Evolutionary conservation across 2,888 invertebrate species (phyloP), one percentile per base, ranked within the genome.

Genomic region (Anthophora plumipes): DNA sequence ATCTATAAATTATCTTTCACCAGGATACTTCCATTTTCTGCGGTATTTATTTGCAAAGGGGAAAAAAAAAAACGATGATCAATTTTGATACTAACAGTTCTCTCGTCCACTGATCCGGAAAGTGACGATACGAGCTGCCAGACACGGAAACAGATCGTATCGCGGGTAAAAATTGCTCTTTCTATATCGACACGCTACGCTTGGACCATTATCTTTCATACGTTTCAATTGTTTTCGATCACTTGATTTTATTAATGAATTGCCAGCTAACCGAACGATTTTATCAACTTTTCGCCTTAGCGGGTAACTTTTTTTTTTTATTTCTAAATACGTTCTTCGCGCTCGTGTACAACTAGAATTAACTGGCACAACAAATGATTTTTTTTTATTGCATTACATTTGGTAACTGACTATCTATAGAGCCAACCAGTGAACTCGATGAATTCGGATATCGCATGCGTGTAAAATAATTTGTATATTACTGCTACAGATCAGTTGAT

Each of bases 61-160:
- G n/a, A n/a, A n/a, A n/a, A n/a, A n/a, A 79, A 73, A 67, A 79
- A 82, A 66, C 55, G 74, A 63, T 57, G 74, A 68, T 75, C 80
- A 77, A 84, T 86, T 80, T 74, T 72, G 77, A 74, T 67, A 78
- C 74, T 78, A 82, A 82, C 74, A 82, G 78, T 70, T 78, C 82
- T 79, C 76, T 72, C 77, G 80, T 66, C 61, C 87, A 88, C 43
- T 88, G 87, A 88, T 88, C 85, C 72, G 87, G 88, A 87, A 87
- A 86, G 86, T 72, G 75, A 83, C 85, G 87, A 87, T 88, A 87
- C 66, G 79, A 75, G 80, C 69, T 63, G 70, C 69, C 57, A 73
- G 73, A 80, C 71, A 68, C 63, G 82, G 68, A 82, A 85, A 80
- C 83, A 76, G 83, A 85, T 85, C 72, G 73, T 77, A 85, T 84